A percentile compares a stretch with the other conserved stretches of the same genome.
Evolutionary conservation across 2,113 vertebrate genomes (phyloP).

Genomic region (Numenius arquata): DNA sequence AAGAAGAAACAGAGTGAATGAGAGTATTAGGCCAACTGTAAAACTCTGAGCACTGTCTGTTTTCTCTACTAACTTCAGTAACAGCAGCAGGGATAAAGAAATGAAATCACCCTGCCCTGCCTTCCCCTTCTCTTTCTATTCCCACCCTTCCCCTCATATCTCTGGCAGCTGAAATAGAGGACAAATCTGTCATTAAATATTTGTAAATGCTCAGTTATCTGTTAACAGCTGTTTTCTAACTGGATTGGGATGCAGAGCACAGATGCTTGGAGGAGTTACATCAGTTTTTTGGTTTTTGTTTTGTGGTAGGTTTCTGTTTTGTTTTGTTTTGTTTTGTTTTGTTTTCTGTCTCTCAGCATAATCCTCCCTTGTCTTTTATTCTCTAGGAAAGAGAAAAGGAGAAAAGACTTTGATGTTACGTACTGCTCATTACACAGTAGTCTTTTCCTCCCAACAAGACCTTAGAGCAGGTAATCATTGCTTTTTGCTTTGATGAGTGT

Average conservation of each 20-base stretch:
- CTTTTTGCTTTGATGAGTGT: neutral
- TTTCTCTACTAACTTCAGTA: neutral
- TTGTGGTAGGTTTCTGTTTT: neutral
- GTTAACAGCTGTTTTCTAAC: constrained; percentile 51
- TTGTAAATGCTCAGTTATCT: constrained; percentile 64
- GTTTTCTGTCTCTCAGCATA: neutral
- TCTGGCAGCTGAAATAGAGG: constrained; percentile 33
- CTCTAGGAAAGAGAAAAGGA: neutral
- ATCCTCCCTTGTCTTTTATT: neutral
- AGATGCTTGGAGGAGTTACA: constrained; percentile 27
- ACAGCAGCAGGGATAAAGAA: neutral
- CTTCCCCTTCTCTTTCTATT: neutral
- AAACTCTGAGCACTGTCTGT: neutral
- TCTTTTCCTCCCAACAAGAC: neutral
- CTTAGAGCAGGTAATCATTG: neutral
- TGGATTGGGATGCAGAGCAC: constrained; percentile 9
- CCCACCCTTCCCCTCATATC: neutral
- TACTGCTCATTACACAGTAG: neutral
- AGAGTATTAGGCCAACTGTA: neutral
- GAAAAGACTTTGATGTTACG: neutral
- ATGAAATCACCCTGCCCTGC: neutral
- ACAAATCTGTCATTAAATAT: constrained; percentile 67
- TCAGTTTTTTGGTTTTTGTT: neutral
- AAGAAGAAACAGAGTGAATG: neutral
- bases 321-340: neutral